Evolutionary conservation across 2,888 invertebrate genomes (phyloP).

Genomic region (Sinelater perroti): DNA sequence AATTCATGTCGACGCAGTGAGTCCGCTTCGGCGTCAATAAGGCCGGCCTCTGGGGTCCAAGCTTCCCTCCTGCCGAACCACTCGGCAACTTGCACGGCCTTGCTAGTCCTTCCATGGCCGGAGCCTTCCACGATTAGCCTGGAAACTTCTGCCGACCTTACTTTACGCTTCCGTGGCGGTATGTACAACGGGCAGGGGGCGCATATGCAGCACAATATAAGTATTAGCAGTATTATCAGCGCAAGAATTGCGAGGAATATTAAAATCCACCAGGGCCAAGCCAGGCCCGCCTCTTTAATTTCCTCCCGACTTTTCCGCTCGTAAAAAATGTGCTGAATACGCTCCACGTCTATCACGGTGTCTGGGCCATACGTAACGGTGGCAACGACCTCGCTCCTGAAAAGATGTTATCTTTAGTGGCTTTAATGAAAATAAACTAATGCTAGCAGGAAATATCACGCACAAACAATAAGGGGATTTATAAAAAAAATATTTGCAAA

Average conservation of each 20-base stretch:
- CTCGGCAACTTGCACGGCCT: constrained; percentile 79
- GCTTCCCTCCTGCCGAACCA: constrained; percentile 83
- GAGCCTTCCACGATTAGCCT: constrained; percentile 78
- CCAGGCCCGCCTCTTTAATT: constrained; percentile 57
- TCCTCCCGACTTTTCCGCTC: constrained; percentile 45
- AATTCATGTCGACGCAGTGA: constrained; percentile 80
- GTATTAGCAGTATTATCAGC: constrained; percentile 73
- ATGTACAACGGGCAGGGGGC: constrained; percentile 85
- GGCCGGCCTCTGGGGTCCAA: constrained; percentile 79
- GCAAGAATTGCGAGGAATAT: constrained; percentile 79
- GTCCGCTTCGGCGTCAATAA: constrained; percentile 71
- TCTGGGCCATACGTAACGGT: constrained; percentile 71
- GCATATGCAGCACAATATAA: constrained; percentile 85
- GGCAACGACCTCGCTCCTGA: constrained; percentile 77
- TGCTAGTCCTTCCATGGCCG: constrained; percentile 64
- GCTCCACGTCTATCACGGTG: constrained; percentile 75
- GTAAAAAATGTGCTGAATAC: constrained; percentile 72
- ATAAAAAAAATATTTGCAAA: too few species aligned
- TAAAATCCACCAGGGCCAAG: constrained; percentile 79
- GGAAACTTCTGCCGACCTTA: constrained; percentile 78
- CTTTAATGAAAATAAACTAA: constrained; percentile 1
- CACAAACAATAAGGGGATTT: background rate
- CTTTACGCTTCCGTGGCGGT: constrained; percentile 78
- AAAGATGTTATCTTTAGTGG: constrained; percentile 12
- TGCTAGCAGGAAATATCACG: constrained; percentile 1